Base-by-base conservation (phyloP, 2,113 vertebrate genomes). In the Origma solitaria region DNA sequence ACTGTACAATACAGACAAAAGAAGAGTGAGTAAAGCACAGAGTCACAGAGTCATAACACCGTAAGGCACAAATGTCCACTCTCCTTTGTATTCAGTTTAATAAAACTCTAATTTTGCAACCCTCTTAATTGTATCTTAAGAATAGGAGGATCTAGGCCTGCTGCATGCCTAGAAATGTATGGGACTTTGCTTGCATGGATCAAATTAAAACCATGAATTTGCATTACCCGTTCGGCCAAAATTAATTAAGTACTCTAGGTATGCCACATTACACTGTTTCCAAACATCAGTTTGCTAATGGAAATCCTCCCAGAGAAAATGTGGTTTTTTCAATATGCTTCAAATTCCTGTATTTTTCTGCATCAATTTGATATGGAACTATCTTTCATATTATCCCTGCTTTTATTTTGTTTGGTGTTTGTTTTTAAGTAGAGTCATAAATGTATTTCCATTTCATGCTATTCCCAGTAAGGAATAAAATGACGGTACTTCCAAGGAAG, bases 391-490 rank as follows among this genome's bases (percentile, higher is more conserved):
- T 89, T 71, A 88, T 51, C 50, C 75, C 56, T 51, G 51, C 62
- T 92, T 95, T 91, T 88, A 68, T 72, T 93, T 84, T 89, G 45
- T 53, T 95, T 65, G 31, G 65, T 93, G 64, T 73, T 95, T 81
- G 61, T 70, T 95, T 95, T 95, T 88, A 90, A 91, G 86, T 40
- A 81, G 76, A 93, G 65, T 76, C 58, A 86, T 86, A 88, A 92
- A 86, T 31, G 28, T 66, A 94, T 90, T 92, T 90, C 77, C 90
- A 96, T 77, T 90, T 88, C 77, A 90, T 71, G 62, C 68, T 96
- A 93, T 90, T 97, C 25, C 54, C 75, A 83, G 66, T 53, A 64
- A 92, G 75, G 75, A 96, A 94, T 68, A 95, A 95, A 94, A 88
- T 81, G 60, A 92, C 21, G 6, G 86, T 40, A 89, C 77, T 96